Evolutionary conservation across 2,888 invertebrate genomes (phyloP).

Genomic region (Latrodectus elegans): DNA sequence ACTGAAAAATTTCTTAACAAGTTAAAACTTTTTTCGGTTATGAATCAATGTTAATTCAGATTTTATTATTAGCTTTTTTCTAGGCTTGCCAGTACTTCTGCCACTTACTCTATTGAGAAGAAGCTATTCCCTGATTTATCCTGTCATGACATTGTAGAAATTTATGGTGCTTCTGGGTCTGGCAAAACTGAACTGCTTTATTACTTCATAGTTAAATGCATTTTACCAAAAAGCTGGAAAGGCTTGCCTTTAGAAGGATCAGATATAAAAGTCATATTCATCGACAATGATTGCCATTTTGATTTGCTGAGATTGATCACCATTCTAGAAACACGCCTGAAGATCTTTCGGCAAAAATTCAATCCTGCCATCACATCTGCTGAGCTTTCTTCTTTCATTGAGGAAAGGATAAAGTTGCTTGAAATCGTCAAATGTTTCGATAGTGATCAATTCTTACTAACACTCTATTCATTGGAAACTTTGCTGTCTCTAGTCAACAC

Average conservation of each 20-base stretch:
- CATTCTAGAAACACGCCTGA: constrained; percentile 26
- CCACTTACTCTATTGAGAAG: background rate
- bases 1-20: no score
- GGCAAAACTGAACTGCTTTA: constrained; percentile 52
- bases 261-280: constrained; percentile 17
- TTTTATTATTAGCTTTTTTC: constrained; percentile 22
- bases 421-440: constrained; percentile 28
- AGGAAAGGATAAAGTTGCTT: constrained; percentile 18
- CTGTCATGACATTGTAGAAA: constrained; percentile 31
- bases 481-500: no score
- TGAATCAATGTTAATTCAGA: background rate
- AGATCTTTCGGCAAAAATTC: background rate
- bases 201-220: constrained; percentile 25
- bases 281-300: constrained; percentile 45
- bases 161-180: constrained; percentile 38
- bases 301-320: constrained; percentile 25
- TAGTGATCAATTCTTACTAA: constrained; percentile 20
- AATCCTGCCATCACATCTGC: background rate
- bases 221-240: constrained; percentile 32
- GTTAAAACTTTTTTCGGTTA: no score
- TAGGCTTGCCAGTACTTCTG: background rate
- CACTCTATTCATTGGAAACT: constrained; percentile 14
- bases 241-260: constrained; percentile 10
- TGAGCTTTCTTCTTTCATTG: constrained; percentile 24
- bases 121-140: constrained; percentile 15